phyloP scores from a whole-genome alignment of 2,888 invertebrate genomes.

The Hypercompe scribonia region DNA sequence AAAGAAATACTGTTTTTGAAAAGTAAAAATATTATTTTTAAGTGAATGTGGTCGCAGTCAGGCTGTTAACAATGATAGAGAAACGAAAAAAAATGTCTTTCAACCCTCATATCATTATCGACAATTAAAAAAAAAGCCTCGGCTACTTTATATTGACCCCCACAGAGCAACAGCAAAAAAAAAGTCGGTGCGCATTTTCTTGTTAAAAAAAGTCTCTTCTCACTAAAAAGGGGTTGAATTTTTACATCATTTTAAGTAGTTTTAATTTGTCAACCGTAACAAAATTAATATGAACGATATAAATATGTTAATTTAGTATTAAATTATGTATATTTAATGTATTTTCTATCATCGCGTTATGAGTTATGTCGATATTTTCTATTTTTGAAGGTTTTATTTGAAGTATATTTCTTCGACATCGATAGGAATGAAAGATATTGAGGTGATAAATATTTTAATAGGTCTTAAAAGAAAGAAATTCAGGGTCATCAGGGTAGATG shows the following conservation, averaged over 20 bases:
- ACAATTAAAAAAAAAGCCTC: slow-evolving; percentile 17
- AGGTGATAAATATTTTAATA: slow-evolving; percentile 37
- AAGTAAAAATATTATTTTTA: too few relatives aligned
- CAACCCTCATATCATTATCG: neutral
- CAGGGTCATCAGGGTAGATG: neutral
- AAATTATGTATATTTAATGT: slow-evolving; percentile 49
- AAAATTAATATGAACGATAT: slow-evolving; percentile 65
- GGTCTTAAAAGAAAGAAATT: slow-evolving; percentile 18
- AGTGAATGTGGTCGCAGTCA: neutral
- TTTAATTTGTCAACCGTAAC: slow-evolving; percentile 79
- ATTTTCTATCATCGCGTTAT: slow-evolving; percentile 46
- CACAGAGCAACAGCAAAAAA: slow-evolving; percentile 17
- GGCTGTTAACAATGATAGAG: neutral
- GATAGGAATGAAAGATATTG: slow-evolving; percentile 32
- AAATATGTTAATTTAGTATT: slow-evolving; percentile 67
- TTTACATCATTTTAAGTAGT: slow-evolving; percentile 64
- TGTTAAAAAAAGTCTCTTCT: slow-evolving; percentile 12
- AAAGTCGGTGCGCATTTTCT: slow-evolving; percentile 23
- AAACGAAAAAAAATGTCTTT: neutral
- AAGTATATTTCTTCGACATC: slow-evolving; percentile 40
- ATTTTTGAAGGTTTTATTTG: slow-evolving; percentile 50
- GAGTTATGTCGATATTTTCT: slow-evolving; percentile 42
- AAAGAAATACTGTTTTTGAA: too few relatives aligned
- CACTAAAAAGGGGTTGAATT: slow-evolving; percentile 45
- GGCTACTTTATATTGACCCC: slow-evolving; percentile 26